Evolutionary conservation across 2,797 vertebrate species (phyloP).

Genomic region (Gobionotothen gibberifrons): DNA sequence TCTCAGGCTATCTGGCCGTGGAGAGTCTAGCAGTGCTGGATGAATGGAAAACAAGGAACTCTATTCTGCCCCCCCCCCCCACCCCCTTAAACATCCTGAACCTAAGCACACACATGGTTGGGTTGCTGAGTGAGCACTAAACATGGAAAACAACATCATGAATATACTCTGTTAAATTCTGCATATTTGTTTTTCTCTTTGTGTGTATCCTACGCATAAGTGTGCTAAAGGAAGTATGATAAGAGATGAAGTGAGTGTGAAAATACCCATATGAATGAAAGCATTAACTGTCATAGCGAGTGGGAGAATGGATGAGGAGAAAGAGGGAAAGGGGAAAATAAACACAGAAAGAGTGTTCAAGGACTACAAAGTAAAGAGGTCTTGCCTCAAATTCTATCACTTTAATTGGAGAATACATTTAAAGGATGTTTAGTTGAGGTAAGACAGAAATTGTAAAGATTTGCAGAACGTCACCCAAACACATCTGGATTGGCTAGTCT

Average conservation of each 20-base stretch:
- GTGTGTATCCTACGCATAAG: background rate
- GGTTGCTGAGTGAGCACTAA: conserved; percentile 16
- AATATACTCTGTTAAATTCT: background rate
- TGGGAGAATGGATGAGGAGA: background rate
- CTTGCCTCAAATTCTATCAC: conserved; percentile 24
- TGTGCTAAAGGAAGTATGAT: background rate
- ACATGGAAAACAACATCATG: background rate
- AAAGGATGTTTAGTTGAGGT: conserved; percentile 29
- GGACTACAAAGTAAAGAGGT: conserved; percentile 18
- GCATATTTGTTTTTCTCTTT: background rate
- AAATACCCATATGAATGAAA: background rate
- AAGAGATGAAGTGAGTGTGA: background rate
- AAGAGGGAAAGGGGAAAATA: background rate
- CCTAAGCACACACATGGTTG: conserved; percentile 30
- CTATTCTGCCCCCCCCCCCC: conserved; percentile 22
- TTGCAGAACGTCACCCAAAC: conserved; percentile 40
- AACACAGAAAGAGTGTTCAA: background rate
- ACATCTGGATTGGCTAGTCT: conserved; percentile 44
- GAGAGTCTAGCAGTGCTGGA: conserved; percentile 18
- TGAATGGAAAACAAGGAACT: conserved; percentile 44
- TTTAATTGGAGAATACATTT: conserved; percentile 40
- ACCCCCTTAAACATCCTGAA: conserved; percentile 33
- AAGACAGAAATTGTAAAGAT: conserved; percentile 24
- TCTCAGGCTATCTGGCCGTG: conserved; percentile 2
- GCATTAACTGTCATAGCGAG: background rate